These are phyloP conservation scores for Philhelius pedissequus DNA, from an alignment of 2,888 invertebrate genomes.

Conservation along the genomic window DNA sequence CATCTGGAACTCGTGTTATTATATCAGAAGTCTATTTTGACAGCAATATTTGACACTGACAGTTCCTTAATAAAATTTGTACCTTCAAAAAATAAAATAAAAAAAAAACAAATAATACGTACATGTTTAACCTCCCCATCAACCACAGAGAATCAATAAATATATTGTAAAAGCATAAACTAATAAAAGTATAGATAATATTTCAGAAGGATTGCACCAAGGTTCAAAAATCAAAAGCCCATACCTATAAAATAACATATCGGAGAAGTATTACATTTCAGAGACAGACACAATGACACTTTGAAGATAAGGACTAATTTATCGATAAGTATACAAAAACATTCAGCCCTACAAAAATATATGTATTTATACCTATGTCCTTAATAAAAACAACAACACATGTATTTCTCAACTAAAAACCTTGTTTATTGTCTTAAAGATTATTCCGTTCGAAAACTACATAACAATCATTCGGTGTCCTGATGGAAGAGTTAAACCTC, in stretches of 20 bases:
- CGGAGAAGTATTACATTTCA: neutral
- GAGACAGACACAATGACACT: neutral
- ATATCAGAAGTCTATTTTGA: too few relatives aligned
- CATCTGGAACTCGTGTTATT: too few relatives aligned
- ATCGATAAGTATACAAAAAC: neutral
- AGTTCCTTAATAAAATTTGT: too few relatives aligned
- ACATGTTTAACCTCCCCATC: too few relatives aligned
- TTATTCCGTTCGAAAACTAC: neutral
- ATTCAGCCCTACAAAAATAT: neutral
- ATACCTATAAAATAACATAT: too few relatives aligned
- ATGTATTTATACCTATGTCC: neutral
- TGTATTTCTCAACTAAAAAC: neutral
- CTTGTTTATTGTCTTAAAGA: neutral
- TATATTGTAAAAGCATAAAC: too few relatives aligned
- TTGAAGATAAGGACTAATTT: neutral
- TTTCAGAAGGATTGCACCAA: neutral
- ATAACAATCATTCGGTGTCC: neutral
- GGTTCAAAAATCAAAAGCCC: neutral
- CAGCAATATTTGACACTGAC: too few relatives aligned
- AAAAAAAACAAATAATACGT: too few relatives aligned
- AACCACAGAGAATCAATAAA: too few relatives aligned
- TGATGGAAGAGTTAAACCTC: neutral
- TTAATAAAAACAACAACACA: neutral
- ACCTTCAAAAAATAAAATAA: too few relatives aligned
- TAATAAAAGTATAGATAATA: too few relatives aligned